Evolutionary conservation across 2,797 vertebrate species (phyloP), one percentile per base, ranked within the genome.

Genomic region (Propithecus perrieri): DNA sequence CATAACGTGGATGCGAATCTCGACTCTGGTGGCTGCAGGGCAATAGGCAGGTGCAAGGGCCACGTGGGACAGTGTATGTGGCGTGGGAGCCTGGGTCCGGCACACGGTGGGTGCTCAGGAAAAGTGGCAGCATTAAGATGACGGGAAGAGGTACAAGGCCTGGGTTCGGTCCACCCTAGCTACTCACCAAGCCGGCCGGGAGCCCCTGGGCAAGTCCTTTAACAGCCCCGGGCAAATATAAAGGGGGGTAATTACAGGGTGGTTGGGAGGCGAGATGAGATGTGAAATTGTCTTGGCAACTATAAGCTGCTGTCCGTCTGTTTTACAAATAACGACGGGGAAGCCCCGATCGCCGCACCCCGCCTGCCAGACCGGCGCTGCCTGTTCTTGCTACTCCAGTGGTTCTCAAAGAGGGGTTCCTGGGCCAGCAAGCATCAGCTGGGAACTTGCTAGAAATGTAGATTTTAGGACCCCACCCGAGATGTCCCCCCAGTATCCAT

Each of bases 1-100:
- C 11, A 26, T 4, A 2, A 7, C 0, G 12, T 6, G 20, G 14
- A 5, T 46, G 67, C 5, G 0, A n/a, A 15, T 61, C 50, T 26
- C 0, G 53, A 46, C 20, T 6, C 26, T 0, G 7, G 57, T 10
- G 1, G 17, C 20, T 1, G 4, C 0, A 7, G 67, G 76, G 48
- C 20, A 0, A n/a, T 50, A 7, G 76, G 14, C 18, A 4, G 69
- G 38, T 0, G 0, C 6, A 7, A 13, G 33, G 13, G 35, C 28
- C 50, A 6, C 0, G 0, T 1, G 55, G 48, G 63, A n/a, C 69
- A 0, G 30, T 0, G 15, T 0, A 6, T 10, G 57, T 17, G 84
- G 8, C 8, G 71, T 48, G 41, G 2, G 2, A 35, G 3, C 14
- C 0, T 2, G 30, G 3, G 15, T 26, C 55, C 2, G 28, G 81